phyloP scores from a whole-genome alignment of 2,113 vertebrate species.

The Solea senegalensis region DNA sequence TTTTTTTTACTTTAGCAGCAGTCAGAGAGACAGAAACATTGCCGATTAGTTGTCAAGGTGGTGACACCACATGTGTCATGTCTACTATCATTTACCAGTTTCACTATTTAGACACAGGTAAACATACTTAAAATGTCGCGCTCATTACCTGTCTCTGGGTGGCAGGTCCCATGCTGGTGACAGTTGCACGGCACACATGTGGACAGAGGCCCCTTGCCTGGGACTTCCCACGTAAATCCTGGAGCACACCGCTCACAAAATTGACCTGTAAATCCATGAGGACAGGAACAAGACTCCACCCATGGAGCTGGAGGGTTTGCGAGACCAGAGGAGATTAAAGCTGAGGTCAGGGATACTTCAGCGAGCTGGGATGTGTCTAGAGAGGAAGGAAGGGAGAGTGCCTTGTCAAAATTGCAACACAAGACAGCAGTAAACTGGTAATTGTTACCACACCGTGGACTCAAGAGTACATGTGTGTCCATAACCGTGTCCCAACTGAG shows the following conservation, averaged over 20 bases:
- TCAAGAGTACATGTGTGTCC: too few relatives aligned
- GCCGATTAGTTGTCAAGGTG: slow-evolving; percentile 31
- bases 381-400: slow-evolving; percentile 11
- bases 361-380: slow-evolving; percentile 84
- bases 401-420: slow-evolving; percentile 17
- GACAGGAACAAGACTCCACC: slow-evolving; percentile 91
- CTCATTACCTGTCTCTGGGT: slow-evolving; percentile 85
- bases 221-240: slow-evolving; percentile 85
- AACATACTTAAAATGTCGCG: not conserved
- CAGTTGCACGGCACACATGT: slow-evolving; percentile 89
- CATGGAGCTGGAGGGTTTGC: slow-evolving; percentile 74
- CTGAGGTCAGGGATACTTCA: slow-evolving; percentile 81
- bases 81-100: slow-evolving; percentile 19
- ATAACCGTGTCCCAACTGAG: too few relatives aligned
- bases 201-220: slow-evolving; percentile 71
- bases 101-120: slow-evolving; percentile 12
- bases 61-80: slow-evolving; percentile 10
- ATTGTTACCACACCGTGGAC: slow-evolving; percentile 29
- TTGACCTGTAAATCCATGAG: slow-evolving; percentile 83
- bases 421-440: slow-evolving; percentile 13
- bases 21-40: slow-evolving; percentile 37
- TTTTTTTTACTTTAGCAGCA: not conserved
- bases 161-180: slow-evolving; percentile 89
- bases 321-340: slow-evolving; percentile 46
- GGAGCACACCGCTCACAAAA: slow-evolving; percentile 88